Percentiles rank a stretch among this genome's conserved stretches.
These are phyloP conservation scores for Furcifer pardalis DNA, from an alignment of 2,797 vertebrate species.

Conservation along the genomic window DNA sequence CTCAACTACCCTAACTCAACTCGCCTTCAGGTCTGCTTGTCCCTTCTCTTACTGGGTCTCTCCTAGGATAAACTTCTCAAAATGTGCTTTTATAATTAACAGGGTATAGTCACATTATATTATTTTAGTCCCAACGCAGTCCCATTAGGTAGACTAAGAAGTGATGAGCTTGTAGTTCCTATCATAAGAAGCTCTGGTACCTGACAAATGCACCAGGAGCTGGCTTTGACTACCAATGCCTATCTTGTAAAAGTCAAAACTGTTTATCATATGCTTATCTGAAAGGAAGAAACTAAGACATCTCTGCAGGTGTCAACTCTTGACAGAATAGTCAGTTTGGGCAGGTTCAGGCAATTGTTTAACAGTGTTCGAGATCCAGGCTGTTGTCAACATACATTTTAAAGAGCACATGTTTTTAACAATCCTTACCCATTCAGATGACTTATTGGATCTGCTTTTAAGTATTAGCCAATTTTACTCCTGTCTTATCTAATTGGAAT, in stretches of 20 bases:
- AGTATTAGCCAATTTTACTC: conserved; percentile 59
- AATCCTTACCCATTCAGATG: conserved; percentile 37
- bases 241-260: neutral
- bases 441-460: conserved; percentile 51
- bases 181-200: neutral
- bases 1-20: too few species aligned
- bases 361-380: conserved; percentile 11
- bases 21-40: too few species aligned
- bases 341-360: conserved; percentile 33
- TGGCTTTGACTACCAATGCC: neutral
- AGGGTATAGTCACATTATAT: too few species aligned
- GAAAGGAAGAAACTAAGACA: conserved; percentile 27
- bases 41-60: too few species aligned
- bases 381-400: conserved; percentile 17
- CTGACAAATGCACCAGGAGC: neutral
- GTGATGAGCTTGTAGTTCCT: neutral
- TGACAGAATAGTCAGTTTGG: conserved; percentile 26
- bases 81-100: too few species aligned
- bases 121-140: neutral
- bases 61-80: too few species aligned
- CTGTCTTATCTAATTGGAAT: conserved; percentile 56
- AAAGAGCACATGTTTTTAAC: conserved; percentile 41
- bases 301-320: conserved; percentile 8
- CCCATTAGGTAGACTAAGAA: neutral
- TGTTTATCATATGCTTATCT: neutral